Percentiles rank a stretch among this genome's conserved stretches.
These are phyloP conservation scores for Steinernema feltiae DNA, from an alignment of 1,140 invertebrate species.

Conservation along the genomic window DNA sequence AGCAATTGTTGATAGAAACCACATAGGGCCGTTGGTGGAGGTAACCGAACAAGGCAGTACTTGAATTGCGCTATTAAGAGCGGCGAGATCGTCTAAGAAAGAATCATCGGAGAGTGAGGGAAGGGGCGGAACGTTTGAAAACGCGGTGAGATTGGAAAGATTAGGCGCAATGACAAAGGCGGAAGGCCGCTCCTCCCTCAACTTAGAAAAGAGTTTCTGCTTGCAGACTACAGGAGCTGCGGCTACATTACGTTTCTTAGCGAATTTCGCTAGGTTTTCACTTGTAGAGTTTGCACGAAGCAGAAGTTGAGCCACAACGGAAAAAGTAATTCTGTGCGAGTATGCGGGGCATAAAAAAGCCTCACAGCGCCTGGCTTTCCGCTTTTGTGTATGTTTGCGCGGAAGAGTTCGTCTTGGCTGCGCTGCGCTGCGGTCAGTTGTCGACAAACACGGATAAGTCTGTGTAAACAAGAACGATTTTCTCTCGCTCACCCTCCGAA, in stretches of 20 bases:
- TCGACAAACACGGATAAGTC: constrained; percentile 5
- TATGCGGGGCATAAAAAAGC: background rate
- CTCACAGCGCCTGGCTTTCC: background rate
- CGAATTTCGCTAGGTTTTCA: too few relatives aligned
- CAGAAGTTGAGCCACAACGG: too few relatives aligned
- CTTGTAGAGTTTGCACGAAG: too few relatives aligned
- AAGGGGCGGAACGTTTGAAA: background rate
- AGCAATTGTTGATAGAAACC: background rate
- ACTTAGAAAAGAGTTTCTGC: too few relatives aligned
- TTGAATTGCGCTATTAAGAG: too few relatives aligned
- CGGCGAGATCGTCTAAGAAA: background rate
- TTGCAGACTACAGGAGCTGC: too few relatives aligned
- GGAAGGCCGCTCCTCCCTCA: background rate
- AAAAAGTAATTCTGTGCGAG: too few relatives aligned
- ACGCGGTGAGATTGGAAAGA: background rate
- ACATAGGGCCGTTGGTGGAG: too few relatives aligned
- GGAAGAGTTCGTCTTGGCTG: background rate
- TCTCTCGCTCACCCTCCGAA: background rate
- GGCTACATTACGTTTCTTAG: too few relatives aligned
- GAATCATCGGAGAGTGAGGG: background rate
- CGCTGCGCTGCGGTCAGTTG: constrained; percentile 6
- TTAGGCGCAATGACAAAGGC: background rate
- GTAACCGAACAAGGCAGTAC: too few relatives aligned
- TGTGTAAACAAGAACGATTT: background rate
- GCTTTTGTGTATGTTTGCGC: background rate